These are phyloP conservation scores for Epizoanthus scotinus DNA, from an alignment of 92 coral and sea anemone species.

Conservation along the genomic window DNA sequence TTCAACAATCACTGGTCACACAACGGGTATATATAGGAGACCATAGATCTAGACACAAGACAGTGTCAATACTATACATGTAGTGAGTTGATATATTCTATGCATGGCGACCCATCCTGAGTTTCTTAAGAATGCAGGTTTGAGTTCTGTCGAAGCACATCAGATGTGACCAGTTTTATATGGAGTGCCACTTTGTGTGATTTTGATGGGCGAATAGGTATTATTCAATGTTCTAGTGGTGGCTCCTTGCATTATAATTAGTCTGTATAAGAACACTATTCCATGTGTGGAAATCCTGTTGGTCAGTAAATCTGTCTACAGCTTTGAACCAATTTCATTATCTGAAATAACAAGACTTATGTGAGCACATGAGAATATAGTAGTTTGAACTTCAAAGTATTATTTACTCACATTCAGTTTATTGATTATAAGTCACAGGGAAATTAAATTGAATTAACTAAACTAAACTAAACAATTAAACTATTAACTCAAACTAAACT, in stretches of 20 bases:
- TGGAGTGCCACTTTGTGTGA: neutral
- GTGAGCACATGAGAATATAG: no score
- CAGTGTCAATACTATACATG: no score
- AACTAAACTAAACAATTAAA: no score
- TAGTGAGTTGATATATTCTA: neutral
- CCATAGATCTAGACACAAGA: no score
- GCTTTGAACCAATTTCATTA: slow-evolving; percentile 26
- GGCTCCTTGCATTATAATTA: neutral
- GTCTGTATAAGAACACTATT: neutral
- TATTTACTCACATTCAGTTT: neutral
- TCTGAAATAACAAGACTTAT: neutral
- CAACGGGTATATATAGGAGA: no score
- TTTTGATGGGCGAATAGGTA: no score
- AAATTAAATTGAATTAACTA: no score
- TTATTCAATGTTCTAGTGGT: neutral
- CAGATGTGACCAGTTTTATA: neutral
- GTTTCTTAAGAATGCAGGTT: neutral
- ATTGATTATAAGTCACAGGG: no score
- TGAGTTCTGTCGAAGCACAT: neutral
- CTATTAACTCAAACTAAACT: no score
- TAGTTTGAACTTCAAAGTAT: neutral
- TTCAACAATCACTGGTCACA: no score
- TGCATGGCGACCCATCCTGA: no score
- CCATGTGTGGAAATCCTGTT: neutral
- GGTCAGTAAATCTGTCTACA: neutral